Base-by-base conservation (phyloP, 2,797 vertebrate species). In the Clarias fuscus region DNA sequence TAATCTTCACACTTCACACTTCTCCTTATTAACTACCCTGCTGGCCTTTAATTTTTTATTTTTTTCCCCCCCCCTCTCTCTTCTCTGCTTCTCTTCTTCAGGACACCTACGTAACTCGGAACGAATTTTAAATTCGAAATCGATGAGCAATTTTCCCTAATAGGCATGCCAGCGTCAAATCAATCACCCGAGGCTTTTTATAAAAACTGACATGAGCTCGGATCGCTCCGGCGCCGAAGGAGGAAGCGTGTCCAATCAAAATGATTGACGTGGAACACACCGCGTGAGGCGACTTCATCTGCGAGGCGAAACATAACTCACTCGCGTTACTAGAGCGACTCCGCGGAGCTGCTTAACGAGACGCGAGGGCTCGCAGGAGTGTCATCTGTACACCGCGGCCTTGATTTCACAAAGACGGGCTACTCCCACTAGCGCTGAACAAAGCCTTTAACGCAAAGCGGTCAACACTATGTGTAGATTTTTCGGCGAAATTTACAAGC, bases 251-350 rank as follows among this genome's bases (percentile, higher is more conserved):
- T 86, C 88, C 85, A 89, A 85, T 85, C 93, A 92, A 87, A 85
- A 84, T 92, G 93, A 95, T 91, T 93, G 94, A 92, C 94, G 92
- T 87, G 37, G 48, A 62, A 86, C 86, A 90, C 89, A 92, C 93
- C 91, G 93, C 91, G 92, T 90, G 88, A 80, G 53, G 86, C 91
- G 90, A 85, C 90, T 84, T 18, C 85, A 91, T 93, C 90, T 91
- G 93, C 90, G 83, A 43, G 91, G 79, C 90, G 48, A 84, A 79
- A 88, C 90, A 14, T 94, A 95, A 94, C 92, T 95, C 94, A 93
- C 84, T 65, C 18, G 3, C 70, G 61, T 59, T 90, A 90, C 89
- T 0, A 84, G n/a, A 37, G 71, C 15, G 33, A 15, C 53, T n/a
- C 33, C 1, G 70, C 6, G 58, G 58, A 37, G 53, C 75, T 59